A percentile compares a stretch with the other conserved stretches of the same genome.
These are phyloP conservation scores for Corynorhinus townsendii DNA, from an alignment of 2,113 vertebrate species.

Conservation along the genomic window DNA sequence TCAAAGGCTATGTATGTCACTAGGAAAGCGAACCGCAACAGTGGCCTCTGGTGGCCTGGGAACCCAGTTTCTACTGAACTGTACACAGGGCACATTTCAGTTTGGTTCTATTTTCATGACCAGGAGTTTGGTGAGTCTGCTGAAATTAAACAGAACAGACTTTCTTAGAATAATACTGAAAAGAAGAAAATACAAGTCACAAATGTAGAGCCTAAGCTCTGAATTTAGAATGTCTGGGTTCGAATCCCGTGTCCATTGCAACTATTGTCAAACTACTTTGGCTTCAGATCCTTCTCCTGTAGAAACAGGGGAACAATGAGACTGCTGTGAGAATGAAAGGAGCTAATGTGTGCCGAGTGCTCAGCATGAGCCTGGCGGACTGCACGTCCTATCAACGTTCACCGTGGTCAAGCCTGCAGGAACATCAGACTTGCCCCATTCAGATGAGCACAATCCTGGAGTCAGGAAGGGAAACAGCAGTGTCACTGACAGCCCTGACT, in stretches of 20 bases:
- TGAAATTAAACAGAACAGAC: not conserved
- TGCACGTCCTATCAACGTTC: not conserved
- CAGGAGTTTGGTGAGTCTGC: not conserved
- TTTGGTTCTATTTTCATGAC: not conserved
- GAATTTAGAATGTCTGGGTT: not conserved
- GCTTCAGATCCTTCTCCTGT: not conserved
- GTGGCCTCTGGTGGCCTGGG: not conserved
- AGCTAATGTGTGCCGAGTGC: not conserved
- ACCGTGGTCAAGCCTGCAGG: not conserved
- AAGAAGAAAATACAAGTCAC: not conserved
- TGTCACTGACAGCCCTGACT: not conserved
- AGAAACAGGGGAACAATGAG: not conserved
- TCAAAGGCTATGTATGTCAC: not conserved
- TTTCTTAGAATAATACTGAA: not conserved
- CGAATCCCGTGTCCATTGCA: not conserved
- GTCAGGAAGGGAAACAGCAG: not conserved
- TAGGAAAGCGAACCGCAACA: rapidly evolving
- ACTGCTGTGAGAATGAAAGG: not conserved
- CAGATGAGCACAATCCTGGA: not conserved
- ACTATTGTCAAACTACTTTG: not conserved
- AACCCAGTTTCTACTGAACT: not conserved
- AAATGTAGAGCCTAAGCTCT: not conserved
- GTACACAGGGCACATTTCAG: not conserved
- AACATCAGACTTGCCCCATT: not conserved
- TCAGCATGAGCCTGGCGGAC: not conserved